These are phyloP conservation scores for Tenthredo mesomela DNA, from an alignment of 2,888 invertebrate genomes.

Conservation along the genomic window DNA sequence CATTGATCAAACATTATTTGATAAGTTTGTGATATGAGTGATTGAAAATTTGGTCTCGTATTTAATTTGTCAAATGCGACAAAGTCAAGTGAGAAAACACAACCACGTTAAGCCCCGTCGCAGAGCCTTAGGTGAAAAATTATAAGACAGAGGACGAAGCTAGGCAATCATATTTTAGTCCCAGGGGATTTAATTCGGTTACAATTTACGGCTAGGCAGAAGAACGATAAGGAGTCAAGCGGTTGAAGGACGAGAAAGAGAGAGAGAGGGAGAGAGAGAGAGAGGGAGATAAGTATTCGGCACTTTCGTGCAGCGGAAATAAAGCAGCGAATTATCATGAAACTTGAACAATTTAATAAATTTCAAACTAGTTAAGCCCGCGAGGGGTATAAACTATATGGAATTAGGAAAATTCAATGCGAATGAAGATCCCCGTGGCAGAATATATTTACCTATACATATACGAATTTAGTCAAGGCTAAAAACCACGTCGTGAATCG, in stretches of 20 bases:
- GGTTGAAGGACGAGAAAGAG: not conserved
- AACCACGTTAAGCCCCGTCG: not conserved
- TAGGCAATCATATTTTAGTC: not conserved
- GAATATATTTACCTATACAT: not conserved
- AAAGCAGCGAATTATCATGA: slow-evolving; percentile 12
- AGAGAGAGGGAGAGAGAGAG: not conserved
- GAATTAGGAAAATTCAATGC: not conserved
- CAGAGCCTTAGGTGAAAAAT: not conserved
- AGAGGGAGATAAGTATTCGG: not conserved
- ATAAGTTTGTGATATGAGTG: not conserved
- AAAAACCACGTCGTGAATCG: slow-evolving; percentile 30
- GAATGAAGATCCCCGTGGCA: slow-evolving; percentile 7
- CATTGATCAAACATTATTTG: not conserved
- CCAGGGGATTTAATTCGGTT: not conserved
- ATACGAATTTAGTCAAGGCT: slow-evolving; percentile 10
- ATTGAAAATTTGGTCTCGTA: not conserved
- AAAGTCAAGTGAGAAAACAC: not conserved
- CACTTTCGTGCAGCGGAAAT: slow-evolving; percentile 17
- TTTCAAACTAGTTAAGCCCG: slow-evolving; percentile 20
- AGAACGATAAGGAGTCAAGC: not conserved
- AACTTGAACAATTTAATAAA: slow-evolving; percentile 31
- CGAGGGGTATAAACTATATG: not conserved
- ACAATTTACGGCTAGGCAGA: slow-evolving; percentile 3
- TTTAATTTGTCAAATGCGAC: not conserved
- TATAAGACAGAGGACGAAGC: not conserved